Evolutionary conservation across 2,113 vertebrate species (phyloP), one percentile per base, ranked within the genome.

Genomic region (Oncorhynchus keta): DNA sequence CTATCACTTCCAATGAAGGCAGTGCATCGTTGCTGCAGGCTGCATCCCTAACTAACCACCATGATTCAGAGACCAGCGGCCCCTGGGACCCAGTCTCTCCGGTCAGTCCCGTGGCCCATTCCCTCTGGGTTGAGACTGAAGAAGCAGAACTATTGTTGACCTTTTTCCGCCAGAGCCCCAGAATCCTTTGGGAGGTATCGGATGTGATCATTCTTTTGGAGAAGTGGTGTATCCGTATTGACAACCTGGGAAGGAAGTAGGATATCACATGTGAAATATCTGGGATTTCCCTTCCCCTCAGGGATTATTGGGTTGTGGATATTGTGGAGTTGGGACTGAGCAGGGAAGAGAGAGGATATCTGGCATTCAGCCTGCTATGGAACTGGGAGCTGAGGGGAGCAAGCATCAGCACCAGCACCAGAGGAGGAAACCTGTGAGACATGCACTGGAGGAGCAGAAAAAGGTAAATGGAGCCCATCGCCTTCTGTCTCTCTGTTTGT

Each of bases 391-490:
- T 24, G 59, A n/a, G 59, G 59, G n/a, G 59, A 62, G n/a, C 20
- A 62, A 70, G 9, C 64, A n/a, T 55, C 74, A 75, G 6, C 45
- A 87, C 81, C 94, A 94, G 76, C 91, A 93, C 77, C 92, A 94
- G 87, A 94, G 91, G 85, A 93, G 91, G 79, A 93, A 91, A 81
- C 90, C 90, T 22, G 93, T 95, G 79, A 91, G 91, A 76, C 95
- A 95, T 61, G 94, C 93, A 77, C 88, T 95, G 84, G 94, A 95
- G 90, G 95, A 96, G 85, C 95, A 96, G 87, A 95, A 95, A 89
- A 93, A 92, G 87, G 95, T 96, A 88, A 92, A 94, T 90, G 81
- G 76, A 74, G 75, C 48, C 39, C 6, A 1, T 1, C 24, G 30
- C 22, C 5, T 0, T 18, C 51, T 55, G 4, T 55, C 51, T 55